These are phyloP conservation scores for Anagyrus pseudococci DNA, from an alignment of 2,888 invertebrate genomes.

Conservation along the genomic window DNA sequence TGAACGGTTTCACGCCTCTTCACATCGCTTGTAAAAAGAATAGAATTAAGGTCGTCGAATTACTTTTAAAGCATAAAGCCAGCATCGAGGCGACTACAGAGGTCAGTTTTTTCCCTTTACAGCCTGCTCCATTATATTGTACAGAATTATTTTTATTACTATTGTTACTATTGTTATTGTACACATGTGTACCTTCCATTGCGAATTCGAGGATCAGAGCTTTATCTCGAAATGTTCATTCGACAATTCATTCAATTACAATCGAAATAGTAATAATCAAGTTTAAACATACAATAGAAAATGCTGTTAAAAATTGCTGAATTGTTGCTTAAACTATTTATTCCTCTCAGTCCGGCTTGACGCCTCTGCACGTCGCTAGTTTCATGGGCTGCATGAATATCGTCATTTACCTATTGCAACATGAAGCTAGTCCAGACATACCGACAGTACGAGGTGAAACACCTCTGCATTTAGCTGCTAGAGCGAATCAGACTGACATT, in stretches of 20 bases:
- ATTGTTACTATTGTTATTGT: no score
- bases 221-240: no score
- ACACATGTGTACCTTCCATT: no score
- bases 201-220: no score
- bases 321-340: no score
- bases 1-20: slow-evolving; percentile 97
- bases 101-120: slow-evolving; percentile 62
- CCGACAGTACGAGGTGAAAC: slow-evolving; percentile 97
- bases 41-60: slow-evolving; percentile 92
- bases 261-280: no score
- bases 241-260: no score
- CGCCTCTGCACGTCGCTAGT: slow-evolving; percentile 95
- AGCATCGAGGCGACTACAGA: slow-evolving; percentile 77
- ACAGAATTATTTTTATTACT: no score
- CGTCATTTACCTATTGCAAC: slow-evolving; percentile 92
- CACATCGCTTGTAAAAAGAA: slow-evolving; percentile 99
- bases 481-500: slow-evolving; percentile 98
- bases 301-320: no score
- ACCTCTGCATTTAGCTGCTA: slow-evolving; percentile 92
- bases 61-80: slow-evolving; percentile 94
- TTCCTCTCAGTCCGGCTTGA: slow-evolving; percentile 88
- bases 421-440: slow-evolving; percentile 92
- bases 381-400: slow-evolving; percentile 99
- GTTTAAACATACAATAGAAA: no score
- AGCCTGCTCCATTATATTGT: no score